Evolutionary conservation across 1,140 invertebrate genomes (phyloP), one percentile per base, ranked within the genome.

Genomic region (Heterodera carotae): DNA sequence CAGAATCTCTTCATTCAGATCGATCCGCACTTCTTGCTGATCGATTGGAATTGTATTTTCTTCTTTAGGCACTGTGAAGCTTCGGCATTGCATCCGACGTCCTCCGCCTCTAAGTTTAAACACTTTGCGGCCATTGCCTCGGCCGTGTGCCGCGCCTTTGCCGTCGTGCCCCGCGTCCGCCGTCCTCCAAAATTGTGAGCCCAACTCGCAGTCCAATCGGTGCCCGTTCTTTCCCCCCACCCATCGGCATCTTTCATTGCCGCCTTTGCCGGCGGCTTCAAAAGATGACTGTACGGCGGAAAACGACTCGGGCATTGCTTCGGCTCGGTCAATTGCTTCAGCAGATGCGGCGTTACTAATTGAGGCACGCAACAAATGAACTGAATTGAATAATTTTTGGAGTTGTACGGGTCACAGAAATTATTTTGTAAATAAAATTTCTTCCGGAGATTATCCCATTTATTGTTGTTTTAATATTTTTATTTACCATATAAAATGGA

Each of bases 241-340:
- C 31, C 69, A 27, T 6, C 59, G 56, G 15, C 36, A 74, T 3
- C 56, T 39, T 18, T 74, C 72, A 5, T 62, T 74, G 72, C 72
- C 72, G 5, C 72, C 72, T 0, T 62, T 64, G 59, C 53, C 72
- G 3, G 7, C 72, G 3, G 7, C 36, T 56, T 3, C 34, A 18
- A 34, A 74, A 25, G 36, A 34, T 15, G 33, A n/a, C 36, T 27
- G 36, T 56, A n/a, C n/a, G n/a, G 72, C 25, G 33, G 72, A 74
- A 8, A 25, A 74, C 4, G 72, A 74, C 53, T 74, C 72, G 36
- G 72, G 72, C 10, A 74, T 74, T 2, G 72, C 56, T 3, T 74
- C 48, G 25, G 6, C 72, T 1, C 48, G 72, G 4, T 64, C 53
- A 4, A 34, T 74, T 64, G 70, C 29, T 12, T 66, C 62, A 34